Percentiles rank a stretch among this genome's conserved stretches.
Conservation (phyloP, 2,113 vertebrate species). For the Salvelinus sp. region DNA sequence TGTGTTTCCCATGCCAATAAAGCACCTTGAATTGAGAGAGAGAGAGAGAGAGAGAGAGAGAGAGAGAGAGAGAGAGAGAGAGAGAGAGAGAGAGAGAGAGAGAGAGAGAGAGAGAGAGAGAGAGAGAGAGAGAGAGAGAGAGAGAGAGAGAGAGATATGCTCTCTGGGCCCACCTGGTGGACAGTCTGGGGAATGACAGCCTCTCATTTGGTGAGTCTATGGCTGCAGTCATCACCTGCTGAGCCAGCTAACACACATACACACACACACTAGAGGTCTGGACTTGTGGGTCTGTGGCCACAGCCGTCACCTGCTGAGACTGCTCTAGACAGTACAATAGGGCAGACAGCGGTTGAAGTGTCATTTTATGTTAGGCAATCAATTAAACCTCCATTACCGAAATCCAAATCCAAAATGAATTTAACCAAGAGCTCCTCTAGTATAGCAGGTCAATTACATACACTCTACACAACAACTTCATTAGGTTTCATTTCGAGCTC, state of each 20-base stretch:
- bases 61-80: too few relatives aligned
- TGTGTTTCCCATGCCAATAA: too few relatives aligned
- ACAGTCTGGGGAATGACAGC: slow-evolving; percentile 20
- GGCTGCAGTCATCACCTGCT: slow-evolving; percentile 58
- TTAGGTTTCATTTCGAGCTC: slow-evolving; percentile 43
- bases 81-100: too few relatives aligned
- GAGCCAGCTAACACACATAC: slow-evolving; percentile 17
- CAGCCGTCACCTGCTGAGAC: slow-evolving; percentile 54
- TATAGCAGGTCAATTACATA: slow-evolving; percentile 32
- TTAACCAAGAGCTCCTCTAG: slow-evolving; percentile 48
- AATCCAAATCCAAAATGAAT: slow-evolving; percentile 67
- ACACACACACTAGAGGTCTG: too few relatives aligned
- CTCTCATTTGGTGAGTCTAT: not conserved
- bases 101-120: too few relatives aligned
- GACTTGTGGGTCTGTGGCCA: too few relatives aligned
- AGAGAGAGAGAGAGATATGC: not conserved
- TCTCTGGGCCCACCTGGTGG: slow-evolving; percentile 60
- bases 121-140: too few relatives aligned
- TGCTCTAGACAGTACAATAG: slow-evolving; percentile 49
- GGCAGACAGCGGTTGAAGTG: slow-evolving; percentile 57
- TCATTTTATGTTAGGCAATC: slow-evolving; percentile 69
- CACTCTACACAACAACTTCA: slow-evolving; percentile 45
- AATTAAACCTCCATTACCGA: slow-evolving; percentile 69
- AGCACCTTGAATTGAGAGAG: too few relatives aligned
- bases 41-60: too few relatives aligned